phyloP scores from a whole-genome alignment of 2,113 vertebrate species.

The Cyprinodon brontotheroides region DNA sequence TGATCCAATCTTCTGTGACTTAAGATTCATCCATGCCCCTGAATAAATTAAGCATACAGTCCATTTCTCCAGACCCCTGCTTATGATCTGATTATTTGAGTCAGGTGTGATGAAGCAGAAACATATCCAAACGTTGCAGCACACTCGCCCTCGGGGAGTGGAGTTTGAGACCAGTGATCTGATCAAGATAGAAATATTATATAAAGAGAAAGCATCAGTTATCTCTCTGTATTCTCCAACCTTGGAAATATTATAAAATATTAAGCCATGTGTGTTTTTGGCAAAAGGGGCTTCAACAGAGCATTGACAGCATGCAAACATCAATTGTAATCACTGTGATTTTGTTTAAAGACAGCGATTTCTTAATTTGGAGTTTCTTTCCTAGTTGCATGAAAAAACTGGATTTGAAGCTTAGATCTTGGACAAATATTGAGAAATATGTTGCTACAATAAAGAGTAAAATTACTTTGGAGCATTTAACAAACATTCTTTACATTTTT shows the following conservation, averaged over 20 bases:
- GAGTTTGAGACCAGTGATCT: background rate
- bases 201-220: background rate
- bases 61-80: too few relatives aligned
- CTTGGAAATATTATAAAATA: background rate
- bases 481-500: background rate
- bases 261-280: background rate
- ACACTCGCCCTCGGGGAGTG: background rate
- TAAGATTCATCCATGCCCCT: too few relatives aligned
- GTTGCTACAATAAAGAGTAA: background rate
- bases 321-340: background rate
- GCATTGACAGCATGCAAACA: background rate
- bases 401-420: background rate
- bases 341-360: background rate
- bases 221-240: background rate
- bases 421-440: background rate
- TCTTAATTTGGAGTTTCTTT: background rate
- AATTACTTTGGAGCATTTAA: background rate
- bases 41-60: too few relatives aligned
- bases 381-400: background rate
- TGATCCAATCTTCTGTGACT: too few relatives aligned
- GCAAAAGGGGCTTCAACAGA: background rate
- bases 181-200: too few relatives aligned
- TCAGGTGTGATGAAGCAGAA: background rate
- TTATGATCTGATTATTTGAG: too few relatives aligned
- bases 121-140: background rate